phyloP scores from a whole-genome alignment of 2,797 vertebrate species.

The Propithecus perrieri region DNA sequence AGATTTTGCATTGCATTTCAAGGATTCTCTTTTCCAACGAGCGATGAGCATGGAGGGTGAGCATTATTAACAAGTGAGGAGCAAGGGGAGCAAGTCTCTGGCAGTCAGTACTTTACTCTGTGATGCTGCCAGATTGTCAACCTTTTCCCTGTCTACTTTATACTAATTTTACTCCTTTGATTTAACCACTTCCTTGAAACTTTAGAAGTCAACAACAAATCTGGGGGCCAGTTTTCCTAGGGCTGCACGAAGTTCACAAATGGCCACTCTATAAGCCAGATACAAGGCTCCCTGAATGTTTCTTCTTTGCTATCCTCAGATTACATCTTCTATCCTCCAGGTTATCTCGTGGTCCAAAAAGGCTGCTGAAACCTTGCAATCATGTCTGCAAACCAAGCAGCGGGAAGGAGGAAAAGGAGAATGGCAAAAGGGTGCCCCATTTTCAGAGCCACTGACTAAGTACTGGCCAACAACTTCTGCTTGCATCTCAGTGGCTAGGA shows the following conservation, averaged over 20 bases:
- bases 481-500: neutral
- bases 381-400: neutral
- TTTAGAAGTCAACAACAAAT: neutral
- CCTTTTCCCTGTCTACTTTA: neutral
- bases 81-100: rapidly evolving
- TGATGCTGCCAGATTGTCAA: neutral
- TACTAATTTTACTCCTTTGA: neutral
- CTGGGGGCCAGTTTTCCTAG: neutral
- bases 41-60: neutral
- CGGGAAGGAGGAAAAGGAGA: neutral
- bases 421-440: too few species aligned
- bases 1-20: neutral
- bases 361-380: neutral
- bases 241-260: neutral
- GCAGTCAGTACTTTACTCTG: neutral
- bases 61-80: rapidly evolving
- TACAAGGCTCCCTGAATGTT: neutral
- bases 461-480: neutral
- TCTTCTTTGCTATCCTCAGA: neutral
- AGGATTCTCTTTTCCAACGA: neutral
- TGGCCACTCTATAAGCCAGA: neutral
- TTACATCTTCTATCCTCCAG: neutral
- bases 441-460: neutral
- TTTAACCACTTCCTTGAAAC: neutral
- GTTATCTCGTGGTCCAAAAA: neutral